phyloP scores from a whole-genome alignment of 92 coral and sea anemone species.

The Plumapathes pennacea region DNA sequence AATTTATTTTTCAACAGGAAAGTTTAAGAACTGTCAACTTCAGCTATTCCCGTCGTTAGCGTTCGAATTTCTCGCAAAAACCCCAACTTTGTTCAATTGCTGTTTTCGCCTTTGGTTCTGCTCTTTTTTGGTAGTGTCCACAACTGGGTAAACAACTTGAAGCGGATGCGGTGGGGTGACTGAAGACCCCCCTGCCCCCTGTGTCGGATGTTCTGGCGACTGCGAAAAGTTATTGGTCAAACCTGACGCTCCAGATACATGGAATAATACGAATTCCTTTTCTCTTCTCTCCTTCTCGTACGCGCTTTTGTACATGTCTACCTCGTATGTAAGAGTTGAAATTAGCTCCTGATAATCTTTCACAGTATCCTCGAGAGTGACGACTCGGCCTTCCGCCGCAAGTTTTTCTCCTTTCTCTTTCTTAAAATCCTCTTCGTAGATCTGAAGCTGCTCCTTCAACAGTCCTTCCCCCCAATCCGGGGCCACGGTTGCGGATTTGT shows the following conservation, averaged over 20 bases:
- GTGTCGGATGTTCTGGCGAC: no score
- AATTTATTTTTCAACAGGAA: no score
- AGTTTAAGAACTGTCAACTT: no score
- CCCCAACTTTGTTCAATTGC: conserved; percentile 82
- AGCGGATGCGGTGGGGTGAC: conserved; percentile 62
- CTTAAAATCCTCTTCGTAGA: conserved; percentile 87
- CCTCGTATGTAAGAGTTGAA: conserved; percentile 69
- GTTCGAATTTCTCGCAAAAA: conserved; percentile 73
- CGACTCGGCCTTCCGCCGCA: conserved; percentile 64
- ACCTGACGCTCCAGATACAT: conserved; percentile 10
- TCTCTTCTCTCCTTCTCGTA: conserved; percentile 73
- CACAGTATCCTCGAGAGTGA: conserved; percentile 54
- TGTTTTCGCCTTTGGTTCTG: conserved; percentile 65
- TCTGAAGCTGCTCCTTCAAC: conserved; percentile 64
- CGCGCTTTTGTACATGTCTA: conserved; percentile 87
- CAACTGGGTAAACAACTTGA: conserved; percentile 80
- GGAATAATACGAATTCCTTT: conserved; percentile 52
- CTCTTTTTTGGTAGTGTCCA: conserved; percentile 37
- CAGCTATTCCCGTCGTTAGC: no score
- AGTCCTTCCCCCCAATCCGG: conserved; percentile 58
- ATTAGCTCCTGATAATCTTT: conserved; percentile 81
- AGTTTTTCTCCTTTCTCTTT: conserved; percentile 78
- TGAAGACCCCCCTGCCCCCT: conserved; percentile 9
- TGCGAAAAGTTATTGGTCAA: conserved; percentile 18
- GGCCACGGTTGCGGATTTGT: conserved; percentile 25